Evolutionary conservation across 37 sponge, comb jelly and placozoan genomes (phyloP).

Genomic region (Trichoplax adhaerens): DNA sequence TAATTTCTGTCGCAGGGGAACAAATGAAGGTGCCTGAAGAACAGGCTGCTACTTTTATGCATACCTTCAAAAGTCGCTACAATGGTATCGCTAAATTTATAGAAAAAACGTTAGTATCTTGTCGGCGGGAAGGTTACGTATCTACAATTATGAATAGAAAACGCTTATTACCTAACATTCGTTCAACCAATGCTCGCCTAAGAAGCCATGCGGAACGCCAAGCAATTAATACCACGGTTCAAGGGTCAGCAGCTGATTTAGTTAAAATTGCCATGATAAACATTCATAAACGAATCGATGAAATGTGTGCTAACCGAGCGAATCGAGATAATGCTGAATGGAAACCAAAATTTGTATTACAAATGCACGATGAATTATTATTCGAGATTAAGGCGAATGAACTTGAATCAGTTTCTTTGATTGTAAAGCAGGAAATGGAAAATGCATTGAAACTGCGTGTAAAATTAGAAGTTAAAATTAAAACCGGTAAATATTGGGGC

Average conservation of each 20-base stretch:
- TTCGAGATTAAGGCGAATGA: conserved; percentile 49
- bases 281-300: conserved; percentile 23
- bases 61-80: conserved; percentile 66
- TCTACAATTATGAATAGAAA: conserved; percentile 47
- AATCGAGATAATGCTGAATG: neutral
- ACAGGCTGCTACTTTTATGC: conserved; percentile 80
- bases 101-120: conserved; percentile 28
- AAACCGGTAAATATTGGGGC: conserved; percentile 64
- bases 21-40: conserved; percentile 53
- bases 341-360: conserved; percentile 32
- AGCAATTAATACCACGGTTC: conserved; percentile 83
- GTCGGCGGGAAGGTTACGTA: conserved; percentile 58
- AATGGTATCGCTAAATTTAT: conserved; percentile 46
- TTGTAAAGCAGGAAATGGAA: conserved; percentile 70
- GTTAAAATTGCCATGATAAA: conserved; percentile 89
- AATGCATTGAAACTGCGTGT: conserved; percentile 52
- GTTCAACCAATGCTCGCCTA: conserved; percentile 26
- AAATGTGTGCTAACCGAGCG: neutral
- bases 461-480: conserved; percentile 60
- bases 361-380: conserved; percentile 86
- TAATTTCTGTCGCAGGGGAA: neutral
- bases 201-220: conserved; percentile 73
- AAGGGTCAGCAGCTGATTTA: conserved; percentile 91
- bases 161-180: conserved; percentile 60
- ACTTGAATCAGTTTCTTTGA: conserved; percentile 28